These are phyloP conservation scores for Bombus cullumanus DNA, from an alignment of 1,140 invertebrate genomes.

Conservation along the genomic window DNA sequence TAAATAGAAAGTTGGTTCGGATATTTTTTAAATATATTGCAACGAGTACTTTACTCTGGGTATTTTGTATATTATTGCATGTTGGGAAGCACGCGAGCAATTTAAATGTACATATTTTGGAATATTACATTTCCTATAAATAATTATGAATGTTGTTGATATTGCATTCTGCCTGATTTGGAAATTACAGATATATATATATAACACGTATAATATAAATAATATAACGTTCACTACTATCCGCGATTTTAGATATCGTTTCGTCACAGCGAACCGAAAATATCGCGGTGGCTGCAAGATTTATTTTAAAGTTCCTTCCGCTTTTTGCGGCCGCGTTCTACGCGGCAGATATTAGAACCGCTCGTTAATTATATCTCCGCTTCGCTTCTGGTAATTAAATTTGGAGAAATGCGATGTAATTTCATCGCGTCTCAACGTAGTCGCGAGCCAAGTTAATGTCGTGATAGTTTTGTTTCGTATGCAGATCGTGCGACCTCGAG, in stretches of 20 bases:
- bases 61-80: no score
- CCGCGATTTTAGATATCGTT: no score
- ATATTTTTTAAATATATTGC: no score
- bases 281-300: not conserved
- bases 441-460: constrained; percentile 10
- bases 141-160: no score
- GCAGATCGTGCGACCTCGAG: not conserved
- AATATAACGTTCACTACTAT: not conserved
- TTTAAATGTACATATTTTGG: no score
- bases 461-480: not conserved
- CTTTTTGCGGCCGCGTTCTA: not conserved
- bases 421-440: constrained; percentile 14
- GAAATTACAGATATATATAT: no score
- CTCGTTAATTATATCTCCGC: constrained; percentile 26
- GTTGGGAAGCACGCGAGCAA: no score
- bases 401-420: constrained; percentile 32
- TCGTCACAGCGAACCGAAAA: not conserved
- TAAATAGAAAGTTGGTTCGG: no score
- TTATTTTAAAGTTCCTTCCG: not conserved
- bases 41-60: no score
- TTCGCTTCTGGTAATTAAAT: constrained; percentile 40
- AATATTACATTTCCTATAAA: no score
- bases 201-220: no score
- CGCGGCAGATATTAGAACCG: constrained; percentile 2
- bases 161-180: no score